These are phyloP conservation scores for Clarias macrocephalus DNA, from an alignment of 2,113 vertebrate species.

Conservation along the genomic window DNA sequence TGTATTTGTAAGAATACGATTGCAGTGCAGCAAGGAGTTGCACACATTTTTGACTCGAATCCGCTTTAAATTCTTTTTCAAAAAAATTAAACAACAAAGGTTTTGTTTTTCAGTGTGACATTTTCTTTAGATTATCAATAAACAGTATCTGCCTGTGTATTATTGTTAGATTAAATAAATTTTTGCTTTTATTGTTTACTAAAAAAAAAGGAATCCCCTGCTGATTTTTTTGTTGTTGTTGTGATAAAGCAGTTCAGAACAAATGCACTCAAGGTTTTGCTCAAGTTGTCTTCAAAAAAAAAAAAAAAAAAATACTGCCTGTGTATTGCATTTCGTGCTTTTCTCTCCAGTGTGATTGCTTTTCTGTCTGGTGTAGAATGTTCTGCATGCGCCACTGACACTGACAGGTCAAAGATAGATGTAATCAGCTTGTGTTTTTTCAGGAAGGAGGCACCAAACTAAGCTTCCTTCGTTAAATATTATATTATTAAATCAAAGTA, in stretches of 20 bases:
- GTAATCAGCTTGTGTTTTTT: not conserved
- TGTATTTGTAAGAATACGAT: not conserved
- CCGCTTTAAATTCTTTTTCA: too few species aligned
- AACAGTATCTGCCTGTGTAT: too few species aligned
- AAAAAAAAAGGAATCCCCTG: not conserved
- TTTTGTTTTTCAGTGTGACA: not conserved
- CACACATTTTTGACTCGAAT: not conserved
- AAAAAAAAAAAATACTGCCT: not conserved
- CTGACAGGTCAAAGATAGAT: not conserved
- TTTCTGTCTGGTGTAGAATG: not conserved
- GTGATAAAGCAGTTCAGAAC: not conserved
- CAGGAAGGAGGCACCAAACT: not conserved
- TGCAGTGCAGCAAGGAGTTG: not conserved
- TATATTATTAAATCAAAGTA: not conserved
- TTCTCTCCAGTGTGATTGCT: not conserved
- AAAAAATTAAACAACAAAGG: too few species aligned
- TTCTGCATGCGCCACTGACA: not conserved
- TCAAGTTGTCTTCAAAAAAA: not conserved
- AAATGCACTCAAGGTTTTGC: not conserved
- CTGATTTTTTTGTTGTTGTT: not conserved
- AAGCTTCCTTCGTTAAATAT: not conserved
- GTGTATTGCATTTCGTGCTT: not conserved
- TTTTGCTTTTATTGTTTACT: not conserved
- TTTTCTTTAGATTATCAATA: not conserved
- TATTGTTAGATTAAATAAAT: not conserved